Base-by-base conservation (phyloP, 1,140 invertebrate genomes). In the Drosophila simulans region DNA sequence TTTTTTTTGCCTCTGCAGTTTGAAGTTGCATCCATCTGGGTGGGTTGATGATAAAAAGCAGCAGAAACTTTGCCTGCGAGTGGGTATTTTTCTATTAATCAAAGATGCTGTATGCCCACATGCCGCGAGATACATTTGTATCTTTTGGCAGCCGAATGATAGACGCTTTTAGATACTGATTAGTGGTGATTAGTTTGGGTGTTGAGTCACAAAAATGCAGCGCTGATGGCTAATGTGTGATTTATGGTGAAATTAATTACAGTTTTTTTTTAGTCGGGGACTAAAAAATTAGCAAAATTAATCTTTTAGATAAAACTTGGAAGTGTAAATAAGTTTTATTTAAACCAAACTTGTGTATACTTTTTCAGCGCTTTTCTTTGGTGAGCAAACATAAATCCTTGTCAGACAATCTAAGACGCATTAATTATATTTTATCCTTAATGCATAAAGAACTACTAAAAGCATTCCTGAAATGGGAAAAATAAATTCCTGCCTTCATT, bases 1-100 rank as follows among this genome's bases (percentile, higher is more conserved):
- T 62, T 17, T 56, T 25, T 39, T 53, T 70, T 55, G 63, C 62
- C 62, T 25, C 20, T 65, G 45, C 35, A 64, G 46, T 31, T 68
- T 55, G 49, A 57, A 70, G 66, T 70, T 70, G 66, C 66, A 70
- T 56, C 27, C 52, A 70, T 48, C 63, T 68, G 62, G 62, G 66
- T 69, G 64, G 51, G 35, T 69, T 40, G 66, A 56, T 57, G 64
- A 48, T 70, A 70, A 68, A 69, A 35, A 68, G 15, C 40, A 17
- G 27, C 31, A 66, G 7, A 49, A 57, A 57, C 66, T 70, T 68
- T 63, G 37, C 46, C 46, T n/a, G 42, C 66, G 66, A 70, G 66
- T 70, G 66, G 66, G 66, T 70, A 71, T 69, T 71, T 71, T 71
- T 57, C 68, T 70, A 70, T 71, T 71, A 71, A 70, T 71, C 68